Conservation (phyloP, 2,113 vertebrate species). For the Pantherophis guttatus region DNA sequence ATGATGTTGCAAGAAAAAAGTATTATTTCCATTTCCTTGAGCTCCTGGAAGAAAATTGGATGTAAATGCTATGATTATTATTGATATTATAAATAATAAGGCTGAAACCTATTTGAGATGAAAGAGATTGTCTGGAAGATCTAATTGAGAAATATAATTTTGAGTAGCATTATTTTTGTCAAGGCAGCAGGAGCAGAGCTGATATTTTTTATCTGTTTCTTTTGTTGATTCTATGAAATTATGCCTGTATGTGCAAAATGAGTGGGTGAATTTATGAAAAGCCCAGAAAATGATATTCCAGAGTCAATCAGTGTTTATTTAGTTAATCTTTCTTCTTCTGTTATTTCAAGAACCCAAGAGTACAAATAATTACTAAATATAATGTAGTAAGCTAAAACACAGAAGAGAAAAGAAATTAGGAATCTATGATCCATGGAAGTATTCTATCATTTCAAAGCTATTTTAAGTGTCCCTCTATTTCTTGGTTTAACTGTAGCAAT, state of each 20-base stretch:
- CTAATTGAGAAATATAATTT: not conserved
- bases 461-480: constrained; percentile 1
- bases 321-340: not conserved
- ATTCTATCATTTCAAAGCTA: not conserved
- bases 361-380: not conserved
- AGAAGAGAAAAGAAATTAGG: constrained; percentile 17
- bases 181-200: not conserved
- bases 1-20: not conserved
- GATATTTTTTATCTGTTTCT: not conserved
- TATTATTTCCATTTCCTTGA: not conserved
- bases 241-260: not conserved
- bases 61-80: not conserved
- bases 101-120: not conserved
- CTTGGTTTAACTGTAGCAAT: constrained; percentile 9
- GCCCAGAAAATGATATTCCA: not conserved
- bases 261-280: not conserved
- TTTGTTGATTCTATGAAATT: not conserved
- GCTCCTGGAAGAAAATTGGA: not conserved
- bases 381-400: constrained; percentile 1
- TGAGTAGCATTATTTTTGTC: not conserved
- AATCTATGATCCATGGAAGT: not conserved
- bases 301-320: not conserved
- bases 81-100: not conserved
- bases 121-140: not conserved
- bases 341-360: not conserved